Evolutionary conservation across 1,140 invertebrate species (phyloP).

Genomic region (Cherax destructor): DNA sequence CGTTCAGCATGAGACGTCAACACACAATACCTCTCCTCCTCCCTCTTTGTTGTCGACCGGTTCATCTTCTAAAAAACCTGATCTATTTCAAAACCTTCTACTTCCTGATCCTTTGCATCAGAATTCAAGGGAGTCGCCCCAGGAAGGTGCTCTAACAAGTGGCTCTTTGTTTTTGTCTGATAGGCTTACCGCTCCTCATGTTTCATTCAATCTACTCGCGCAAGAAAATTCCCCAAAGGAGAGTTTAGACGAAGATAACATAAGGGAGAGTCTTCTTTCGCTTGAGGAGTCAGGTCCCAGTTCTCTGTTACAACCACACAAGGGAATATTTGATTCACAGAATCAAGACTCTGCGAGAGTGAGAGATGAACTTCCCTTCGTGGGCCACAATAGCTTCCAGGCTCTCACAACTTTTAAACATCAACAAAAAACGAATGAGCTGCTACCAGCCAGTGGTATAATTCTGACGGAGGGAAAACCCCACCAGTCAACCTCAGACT

Average conservation of each 20-base stretch:
- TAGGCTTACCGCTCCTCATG: neutral
- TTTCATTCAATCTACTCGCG: neutral
- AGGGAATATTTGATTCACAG: neutral
- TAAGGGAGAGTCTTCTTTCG: no score
- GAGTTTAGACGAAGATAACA: no score
- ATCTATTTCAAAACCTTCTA: neutral
- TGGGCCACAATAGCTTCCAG: neutral
- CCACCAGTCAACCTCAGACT: no score
- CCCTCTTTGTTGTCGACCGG: neutral
- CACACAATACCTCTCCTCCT: neutral
- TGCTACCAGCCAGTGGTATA: no score
- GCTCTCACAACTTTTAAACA: neutral
- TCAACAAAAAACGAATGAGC: neutral
- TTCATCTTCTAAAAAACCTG: neutral
- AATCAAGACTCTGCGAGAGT: neutral
- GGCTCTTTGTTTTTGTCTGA: neutral
- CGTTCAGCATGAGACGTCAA: neutral
- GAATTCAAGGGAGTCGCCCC: neutral
- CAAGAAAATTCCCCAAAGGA: neutral
- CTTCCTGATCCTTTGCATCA: neutral
- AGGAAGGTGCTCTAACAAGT: neutral
- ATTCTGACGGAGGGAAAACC: no score
- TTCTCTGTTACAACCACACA: neutral
- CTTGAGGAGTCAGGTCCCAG: neutral
- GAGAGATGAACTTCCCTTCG: neutral